phyloP scores from a whole-genome alignment of 2,797 vertebrate genomes.

The Fundulus diaphanus region DNA sequence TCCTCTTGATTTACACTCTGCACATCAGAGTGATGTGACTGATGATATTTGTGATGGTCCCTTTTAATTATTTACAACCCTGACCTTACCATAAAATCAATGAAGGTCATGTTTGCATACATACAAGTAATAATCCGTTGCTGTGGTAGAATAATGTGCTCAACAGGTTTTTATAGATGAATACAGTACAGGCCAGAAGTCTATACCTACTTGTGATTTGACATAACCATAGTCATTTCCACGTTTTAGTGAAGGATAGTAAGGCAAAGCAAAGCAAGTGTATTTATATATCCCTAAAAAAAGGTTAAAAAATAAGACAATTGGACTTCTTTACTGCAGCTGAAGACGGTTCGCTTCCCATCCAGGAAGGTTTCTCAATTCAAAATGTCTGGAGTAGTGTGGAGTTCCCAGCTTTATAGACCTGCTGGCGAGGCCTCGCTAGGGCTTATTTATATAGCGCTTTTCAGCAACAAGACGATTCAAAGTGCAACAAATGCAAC shows the following conservation, averaged over 20 bases:
- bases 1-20: conserved; percentile 2
- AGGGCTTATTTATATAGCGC: too few relatives aligned
- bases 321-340: too few relatives aligned
- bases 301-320: too few relatives aligned
- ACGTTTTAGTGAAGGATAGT: neutral
- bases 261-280: too few relatives aligned
- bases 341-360: too few relatives aligned
- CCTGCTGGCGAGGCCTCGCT: too few relatives aligned
- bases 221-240: neutral
- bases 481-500: too few relatives aligned
- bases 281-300: too few relatives aligned
- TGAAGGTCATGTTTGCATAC: neutral
- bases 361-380: too few relatives aligned
- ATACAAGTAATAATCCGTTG: neutral
- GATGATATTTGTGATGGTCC: neutral
- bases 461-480: too few relatives aligned
- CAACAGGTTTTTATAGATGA: neutral
- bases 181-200: neutral
- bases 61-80: neutral
- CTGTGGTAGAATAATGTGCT: neutral
- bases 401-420: too few relatives aligned
- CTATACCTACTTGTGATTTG: neutral
- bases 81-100: neutral
- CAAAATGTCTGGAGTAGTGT: too few relatives aligned
- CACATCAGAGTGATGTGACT: neutral